Conservation (phyloP, 2,797 vertebrate species). For the Cynodonichthys magdalenae region DNA sequence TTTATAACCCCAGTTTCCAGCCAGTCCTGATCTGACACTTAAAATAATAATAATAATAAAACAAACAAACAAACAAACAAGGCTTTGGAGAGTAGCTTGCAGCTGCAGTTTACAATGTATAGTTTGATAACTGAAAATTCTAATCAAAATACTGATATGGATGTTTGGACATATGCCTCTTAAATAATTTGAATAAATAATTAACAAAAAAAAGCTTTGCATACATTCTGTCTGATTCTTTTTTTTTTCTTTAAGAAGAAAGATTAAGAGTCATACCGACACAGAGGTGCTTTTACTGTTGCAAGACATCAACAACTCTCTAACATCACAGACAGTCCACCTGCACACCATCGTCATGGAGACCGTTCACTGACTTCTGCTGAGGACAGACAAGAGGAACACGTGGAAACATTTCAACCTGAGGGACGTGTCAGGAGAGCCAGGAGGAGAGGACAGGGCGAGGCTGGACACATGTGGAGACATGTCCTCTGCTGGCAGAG, state of each 20-base stretch:
- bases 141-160: slow-evolving; percentile 78
- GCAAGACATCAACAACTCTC: slow-evolving; percentile 57
- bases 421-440: slow-evolving; percentile 61
- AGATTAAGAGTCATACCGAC: slow-evolving; percentile 46
- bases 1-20: slow-evolving; percentile 13
- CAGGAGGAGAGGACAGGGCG: slow-evolving; percentile 3
- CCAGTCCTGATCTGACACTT: slow-evolving; percentile 34
- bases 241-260: slow-evolving; percentile 31
- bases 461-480: slow-evolving; percentile 32
- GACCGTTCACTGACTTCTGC: slow-evolving; percentile 60
- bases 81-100: slow-evolving; percentile 82
- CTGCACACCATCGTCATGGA: slow-evolving; percentile 68
- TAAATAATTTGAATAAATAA: slow-evolving; percentile 87
- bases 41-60: slow-evolving; percentile 41
- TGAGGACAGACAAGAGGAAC: slow-evolving; percentile 61
- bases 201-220: slow-evolving; percentile 72
- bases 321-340: slow-evolving; percentile 56
- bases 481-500: slow-evolving; percentile 58
- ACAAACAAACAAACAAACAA: slow-evolving; percentile 44
- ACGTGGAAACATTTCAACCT: slow-evolving; percentile 71
- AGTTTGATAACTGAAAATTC: slow-evolving; percentile 51
- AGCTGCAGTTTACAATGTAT: slow-evolving; percentile 73
- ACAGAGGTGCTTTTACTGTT: slow-evolving; percentile 57
- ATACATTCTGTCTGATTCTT: slow-evolving; percentile 77
- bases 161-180: slow-evolving; percentile 72